Percentiles rank a stretch among this genome's conserved stretches.
Evolutionary conservation across 2,113 vertebrate species (phyloP).

Genomic region (Serilophus lunatus): DNA sequence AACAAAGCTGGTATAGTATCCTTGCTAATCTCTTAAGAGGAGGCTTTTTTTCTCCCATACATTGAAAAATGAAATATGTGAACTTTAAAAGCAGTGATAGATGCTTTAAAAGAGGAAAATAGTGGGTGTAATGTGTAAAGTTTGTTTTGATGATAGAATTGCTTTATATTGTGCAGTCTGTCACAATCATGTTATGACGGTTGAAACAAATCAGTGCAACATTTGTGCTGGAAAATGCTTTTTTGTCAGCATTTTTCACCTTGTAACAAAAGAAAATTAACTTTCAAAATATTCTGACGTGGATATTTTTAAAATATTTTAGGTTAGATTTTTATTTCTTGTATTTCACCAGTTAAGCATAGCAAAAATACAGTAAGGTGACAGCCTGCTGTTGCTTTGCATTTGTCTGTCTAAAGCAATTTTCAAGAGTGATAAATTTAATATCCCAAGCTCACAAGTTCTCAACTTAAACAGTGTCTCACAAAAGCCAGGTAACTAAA

Average conservation of each 20-base stretch:
- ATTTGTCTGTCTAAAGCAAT: background rate
- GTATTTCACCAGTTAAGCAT: background rate
- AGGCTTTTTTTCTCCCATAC: background rate
- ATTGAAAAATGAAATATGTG: conserved; percentile 16
- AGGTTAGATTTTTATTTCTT: background rate
- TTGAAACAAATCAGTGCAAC: background rate
- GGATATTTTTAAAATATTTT: background rate
- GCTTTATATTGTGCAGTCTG: conserved; percentile 31
- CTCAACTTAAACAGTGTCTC: background rate
- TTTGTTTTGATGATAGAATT: conserved; percentile 42
- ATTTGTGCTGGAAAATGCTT: background rate
- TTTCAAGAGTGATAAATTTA: background rate
- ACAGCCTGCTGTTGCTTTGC: background rate
- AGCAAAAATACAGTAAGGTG: background rate
- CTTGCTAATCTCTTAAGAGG: conserved; percentile 9
- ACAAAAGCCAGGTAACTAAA: background rate
- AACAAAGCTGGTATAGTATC: background rate
- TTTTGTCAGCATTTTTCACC: conserved; percentile 4
- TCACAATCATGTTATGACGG: background rate
- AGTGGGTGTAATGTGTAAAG: background rate
- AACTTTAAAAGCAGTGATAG: conserved; percentile 51
- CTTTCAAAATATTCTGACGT: background rate
- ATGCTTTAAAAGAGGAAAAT: conserved; percentile 10
- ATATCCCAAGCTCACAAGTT: background rate
- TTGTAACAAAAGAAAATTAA: background rate